phyloP scores from a whole-genome alignment of 2,888 invertebrate species.

The Physocephala rufipes region DNA sequence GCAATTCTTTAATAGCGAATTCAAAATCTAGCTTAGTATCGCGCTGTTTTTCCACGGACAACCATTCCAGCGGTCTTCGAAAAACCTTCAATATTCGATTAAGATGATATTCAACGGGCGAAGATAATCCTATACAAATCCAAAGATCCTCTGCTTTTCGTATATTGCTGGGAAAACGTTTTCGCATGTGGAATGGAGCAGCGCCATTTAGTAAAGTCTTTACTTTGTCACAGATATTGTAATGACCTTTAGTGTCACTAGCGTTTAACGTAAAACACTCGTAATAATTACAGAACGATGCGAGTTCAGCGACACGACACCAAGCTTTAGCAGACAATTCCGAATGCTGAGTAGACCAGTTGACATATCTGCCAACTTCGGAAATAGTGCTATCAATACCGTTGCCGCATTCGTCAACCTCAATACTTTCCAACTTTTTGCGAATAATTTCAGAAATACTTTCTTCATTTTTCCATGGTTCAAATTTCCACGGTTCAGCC shows the following conservation, averaged over 20 bases:
- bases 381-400: constrained; percentile 18
- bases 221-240: constrained; percentile 55
- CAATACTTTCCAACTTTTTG: background rate
- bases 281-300: constrained; percentile 59
- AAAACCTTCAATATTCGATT: constrained; percentile 57
- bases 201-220: constrained; percentile 49
- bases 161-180: constrained; percentile 57
- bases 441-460: background rate
- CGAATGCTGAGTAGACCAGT: constrained; percentile 55
- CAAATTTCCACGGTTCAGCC: background rate
- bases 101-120: constrained; percentile 58
- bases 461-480: background rate
- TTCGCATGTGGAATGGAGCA: constrained; percentile 56
- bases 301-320: constrained; percentile 59
- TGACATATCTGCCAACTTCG: constrained; percentile 50
- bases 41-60: constrained; percentile 59
- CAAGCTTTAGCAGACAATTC: constrained; percentile 53
- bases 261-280: constrained; percentile 56
- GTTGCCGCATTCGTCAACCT: background rate
- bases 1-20: constrained; percentile 56
- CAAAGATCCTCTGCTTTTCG: constrained; percentile 57
- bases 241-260: constrained; percentile 53
- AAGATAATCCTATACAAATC: constrained; percentile 59
- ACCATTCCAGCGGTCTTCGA: constrained; percentile 54
- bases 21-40: constrained; percentile 58